Evolutionary conservation across 2,888 invertebrate genomes (phyloP), one percentile per base, ranked within the genome.

Genomic region (Cyclophora albipunctata): DNA sequence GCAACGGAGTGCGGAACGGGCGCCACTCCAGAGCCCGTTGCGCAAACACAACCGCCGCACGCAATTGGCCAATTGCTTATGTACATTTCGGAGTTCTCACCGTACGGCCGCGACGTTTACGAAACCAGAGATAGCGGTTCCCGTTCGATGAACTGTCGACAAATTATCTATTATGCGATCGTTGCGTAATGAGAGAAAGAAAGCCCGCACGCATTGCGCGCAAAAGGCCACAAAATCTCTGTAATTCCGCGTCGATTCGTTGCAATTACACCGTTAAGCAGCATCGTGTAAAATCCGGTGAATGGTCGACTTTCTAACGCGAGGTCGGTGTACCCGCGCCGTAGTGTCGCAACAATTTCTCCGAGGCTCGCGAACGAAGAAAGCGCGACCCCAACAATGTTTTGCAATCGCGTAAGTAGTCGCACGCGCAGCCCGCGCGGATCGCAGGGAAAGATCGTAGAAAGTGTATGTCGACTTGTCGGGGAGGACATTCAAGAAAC

Each of bases 261-360:
- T 79, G 84, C 86, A 86, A 85, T 87, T 84, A 83, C 84, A 77
- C 84, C 80, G 86, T 86, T 85, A 87, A 83, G 84, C 81, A 70
- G 75, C 69, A 59, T 73, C 76, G 78, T 79, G 83, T 84, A 81
- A 81, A 85, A 86, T 87, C 86, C 86, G 87, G 84, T 83, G 85
- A 85, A 76, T 80, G 86, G 82, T 81, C 81, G 86, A 86, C 88
- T 88, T 88, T 88, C 88, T 88, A 87, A 82, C 85, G 77, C 80
- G 87, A 81, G 85, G 88, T 85, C 87, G 86, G 82, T 81, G 86
- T 78, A 87, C 85, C 80, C 78, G 75, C 71, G 4, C 54, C 73
- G 73, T 69, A 73, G 81, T 88, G 88, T 81, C 85, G 88, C 87
- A 89, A 89, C 80, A 87, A 88, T 88, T 89, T 88, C 89, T 87